Conservation (phyloP, 2,113 vertebrate species). For the Anolis sagrei region DNA sequence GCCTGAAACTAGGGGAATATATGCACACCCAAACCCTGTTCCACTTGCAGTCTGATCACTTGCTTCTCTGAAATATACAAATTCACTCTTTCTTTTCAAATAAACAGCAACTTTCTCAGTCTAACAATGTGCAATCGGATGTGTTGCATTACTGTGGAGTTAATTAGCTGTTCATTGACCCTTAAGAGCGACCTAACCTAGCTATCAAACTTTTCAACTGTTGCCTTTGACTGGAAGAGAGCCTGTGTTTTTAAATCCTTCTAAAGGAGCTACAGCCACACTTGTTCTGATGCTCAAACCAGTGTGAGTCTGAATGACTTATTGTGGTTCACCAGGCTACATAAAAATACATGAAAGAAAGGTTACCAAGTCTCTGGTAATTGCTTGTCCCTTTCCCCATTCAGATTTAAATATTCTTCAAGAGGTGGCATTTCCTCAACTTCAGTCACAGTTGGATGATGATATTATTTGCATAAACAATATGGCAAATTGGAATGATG, state of each 20-base stretch:
- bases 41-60: no score
- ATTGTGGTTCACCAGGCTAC: neutral
- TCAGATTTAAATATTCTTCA: neutral
- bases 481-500: neutral
- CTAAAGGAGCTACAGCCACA: neutral
- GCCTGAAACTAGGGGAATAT: neutral
- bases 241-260: neutral
- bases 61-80: neutral
- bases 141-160: neutral
- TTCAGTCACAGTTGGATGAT: constrained; percentile 5
- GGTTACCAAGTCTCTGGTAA: neutral
- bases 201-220: neutral
- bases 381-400: neutral
- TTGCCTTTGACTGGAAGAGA: neutral
- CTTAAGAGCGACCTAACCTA: neutral
- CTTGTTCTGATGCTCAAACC: neutral
- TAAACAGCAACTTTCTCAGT: neutral
- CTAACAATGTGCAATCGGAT: neutral
- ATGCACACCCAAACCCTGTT: neutral
- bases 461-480: constrained; percentile 1
- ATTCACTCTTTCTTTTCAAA: neutral
- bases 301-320: neutral
- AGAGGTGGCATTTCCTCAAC: neutral
- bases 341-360: neutral
- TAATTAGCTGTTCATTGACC: neutral